Evolutionary conservation across 92 coral and sea anemone genomes (phyloP).

Genomic region (Phenganax marumi): DNA sequence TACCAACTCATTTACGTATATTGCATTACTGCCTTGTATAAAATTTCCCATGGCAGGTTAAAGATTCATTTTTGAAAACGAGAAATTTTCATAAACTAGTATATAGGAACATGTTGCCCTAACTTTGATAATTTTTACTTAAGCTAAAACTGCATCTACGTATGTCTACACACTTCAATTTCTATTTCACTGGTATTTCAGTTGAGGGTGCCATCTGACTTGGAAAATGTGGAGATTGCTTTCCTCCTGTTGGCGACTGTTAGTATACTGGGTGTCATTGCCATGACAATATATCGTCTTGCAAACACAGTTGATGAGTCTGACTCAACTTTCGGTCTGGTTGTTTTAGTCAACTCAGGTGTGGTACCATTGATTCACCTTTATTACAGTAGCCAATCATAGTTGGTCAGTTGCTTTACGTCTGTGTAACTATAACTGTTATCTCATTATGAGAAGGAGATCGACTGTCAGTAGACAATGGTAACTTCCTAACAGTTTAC

Average conservation of each 20-base stretch:
- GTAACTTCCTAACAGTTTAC: neutral
- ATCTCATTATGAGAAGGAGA: too few relatives aligned
- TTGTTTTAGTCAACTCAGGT: slow-evolving; percentile 33
- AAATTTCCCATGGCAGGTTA: too few relatives aligned
- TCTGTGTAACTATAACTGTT: too few relatives aligned
- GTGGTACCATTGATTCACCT: neutral
- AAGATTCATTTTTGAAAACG: too few relatives aligned
- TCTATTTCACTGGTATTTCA: neutral
- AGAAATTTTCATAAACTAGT: too few relatives aligned
- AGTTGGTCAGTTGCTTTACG: too few relatives aligned
- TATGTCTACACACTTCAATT: neutral
- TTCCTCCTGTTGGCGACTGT: slow-evolving; percentile 33
- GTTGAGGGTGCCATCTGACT: slow-evolving; percentile 28
- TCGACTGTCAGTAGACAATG: too few relatives aligned
- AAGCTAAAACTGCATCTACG: too few relatives aligned
- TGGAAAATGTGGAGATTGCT: slow-evolving; percentile 23
- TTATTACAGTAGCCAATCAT: neutral
- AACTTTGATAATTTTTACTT: too few relatives aligned
- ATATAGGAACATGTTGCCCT: too few relatives aligned
- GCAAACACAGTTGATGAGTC: slow-evolving; percentile 26
- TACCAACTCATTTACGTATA: too few relatives aligned
- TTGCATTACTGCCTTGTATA: too few relatives aligned
- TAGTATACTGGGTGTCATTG: slow-evolving; percentile 29
- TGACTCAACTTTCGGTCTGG: slow-evolving; percentile 28
- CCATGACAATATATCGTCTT: slow-evolving; percentile 36